A percentile compares a stretch with the other conserved stretches of the same genome.
phyloP scores from a whole-genome alignment of 2,888 invertebrate species.

The Mycalesis mineus region DNA sequence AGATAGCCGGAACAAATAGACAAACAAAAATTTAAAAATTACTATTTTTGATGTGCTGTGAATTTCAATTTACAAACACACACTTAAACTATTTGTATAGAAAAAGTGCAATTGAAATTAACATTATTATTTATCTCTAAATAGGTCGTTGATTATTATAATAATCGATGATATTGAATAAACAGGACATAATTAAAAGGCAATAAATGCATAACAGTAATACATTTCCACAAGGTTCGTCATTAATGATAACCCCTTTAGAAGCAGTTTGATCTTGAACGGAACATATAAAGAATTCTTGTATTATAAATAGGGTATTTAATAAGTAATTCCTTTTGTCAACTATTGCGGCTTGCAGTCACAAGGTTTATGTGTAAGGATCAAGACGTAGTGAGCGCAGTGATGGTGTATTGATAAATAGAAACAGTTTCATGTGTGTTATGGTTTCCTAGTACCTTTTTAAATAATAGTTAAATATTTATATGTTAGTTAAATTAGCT shows the following conservation, averaged over 20 bases:
- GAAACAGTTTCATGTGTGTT: conserved; percentile 23
- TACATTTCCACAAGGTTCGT: conserved; percentile 15
- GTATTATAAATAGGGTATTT: background rate
- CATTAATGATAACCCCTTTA: conserved; percentile 23
- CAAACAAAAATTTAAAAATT: no score
- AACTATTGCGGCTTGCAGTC: conserved; percentile 28
- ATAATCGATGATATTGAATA: background rate
- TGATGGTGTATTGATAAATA: conserved; percentile 21
- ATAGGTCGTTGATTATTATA: background rate
- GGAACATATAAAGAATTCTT: background rate
- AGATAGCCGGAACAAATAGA: no score
- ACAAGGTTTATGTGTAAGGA: conserved; percentile 37
- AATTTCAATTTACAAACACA: no score
- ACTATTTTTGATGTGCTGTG: no score
- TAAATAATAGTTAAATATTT: conserved; percentile 30
- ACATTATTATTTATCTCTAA: background rate
- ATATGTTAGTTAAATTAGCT: conserved; percentile 15
- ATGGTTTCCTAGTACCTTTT: conserved; percentile 44
- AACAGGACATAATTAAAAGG: conserved; percentile 4
- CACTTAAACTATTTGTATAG: no score
- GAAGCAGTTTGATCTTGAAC: conserved; percentile 5
- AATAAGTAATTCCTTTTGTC: background rate
- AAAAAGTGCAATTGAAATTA: background rate
- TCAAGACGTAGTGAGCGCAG: conserved; percentile 45
- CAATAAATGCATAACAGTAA: background rate